Evolutionary conservation across 1,140 invertebrate species (phyloP).

Genomic region (Drosophila lowei): DNA sequence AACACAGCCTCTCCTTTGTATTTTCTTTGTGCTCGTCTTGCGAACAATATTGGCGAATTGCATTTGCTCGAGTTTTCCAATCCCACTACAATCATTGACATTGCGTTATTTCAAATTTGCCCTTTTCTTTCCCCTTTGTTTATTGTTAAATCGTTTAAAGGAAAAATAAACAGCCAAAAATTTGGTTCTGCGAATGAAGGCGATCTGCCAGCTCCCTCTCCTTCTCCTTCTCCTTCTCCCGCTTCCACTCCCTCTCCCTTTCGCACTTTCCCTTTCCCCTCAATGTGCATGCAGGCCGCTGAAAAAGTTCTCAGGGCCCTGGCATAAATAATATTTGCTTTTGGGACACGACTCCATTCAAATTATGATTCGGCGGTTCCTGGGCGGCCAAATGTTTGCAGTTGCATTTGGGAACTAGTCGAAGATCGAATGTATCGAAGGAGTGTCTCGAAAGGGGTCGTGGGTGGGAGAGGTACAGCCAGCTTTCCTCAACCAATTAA

Average conservation of each 20-base stretch:
- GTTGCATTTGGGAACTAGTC: conserved; percentile 34
- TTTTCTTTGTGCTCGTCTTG: no score
- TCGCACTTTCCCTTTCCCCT: background rate
- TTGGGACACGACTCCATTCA: conserved; percentile 41
- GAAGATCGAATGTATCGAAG: conserved; percentile 1
- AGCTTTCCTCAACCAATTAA: conserved; percentile 62
- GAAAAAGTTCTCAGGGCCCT: conserved; percentile 70
- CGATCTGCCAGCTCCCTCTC: background rate
- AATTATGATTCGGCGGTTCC: conserved; percentile 33
- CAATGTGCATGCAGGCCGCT: conserved; percentile 58
- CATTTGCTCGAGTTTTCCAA: no score
- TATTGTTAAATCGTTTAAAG: conserved; percentile 69
- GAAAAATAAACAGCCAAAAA: conserved; percentile 69
- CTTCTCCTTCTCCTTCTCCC: background rate
- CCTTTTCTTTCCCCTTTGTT: conserved; percentile 58
- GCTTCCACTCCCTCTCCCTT: background rate
- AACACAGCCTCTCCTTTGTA: no score
- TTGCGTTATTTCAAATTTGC: conserved; percentile 60
- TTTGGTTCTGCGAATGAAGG: conserved; percentile 25
- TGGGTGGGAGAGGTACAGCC: background rate
- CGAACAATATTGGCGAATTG: no score
- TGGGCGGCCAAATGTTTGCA: conserved; percentile 59
- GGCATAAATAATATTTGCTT: conserved; percentile 55
- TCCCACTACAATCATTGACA: background rate
- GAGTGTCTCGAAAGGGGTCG: background rate